Evolutionary conservation across 2,888 invertebrate genomes (phyloP).

Genomic region (Metellina segmentata): DNA sequence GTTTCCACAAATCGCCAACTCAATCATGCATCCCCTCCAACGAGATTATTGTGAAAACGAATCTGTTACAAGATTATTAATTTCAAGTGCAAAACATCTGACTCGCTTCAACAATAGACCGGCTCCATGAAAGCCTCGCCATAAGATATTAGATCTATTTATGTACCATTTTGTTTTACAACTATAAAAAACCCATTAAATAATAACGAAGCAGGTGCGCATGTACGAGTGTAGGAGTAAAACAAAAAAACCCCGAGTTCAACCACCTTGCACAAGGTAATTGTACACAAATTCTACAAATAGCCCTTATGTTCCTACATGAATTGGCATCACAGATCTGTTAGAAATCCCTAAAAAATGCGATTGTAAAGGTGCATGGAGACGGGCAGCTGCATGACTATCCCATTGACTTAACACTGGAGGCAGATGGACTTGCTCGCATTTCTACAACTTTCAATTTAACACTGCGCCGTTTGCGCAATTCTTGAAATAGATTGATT

Average conservation of each 20-base stretch:
- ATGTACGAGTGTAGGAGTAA: neutral
- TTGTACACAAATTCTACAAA: neutral
- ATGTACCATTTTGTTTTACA: neutral
- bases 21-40: too few relatives aligned
- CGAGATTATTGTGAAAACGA: too few relatives aligned
- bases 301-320: neutral
- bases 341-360: neutral
- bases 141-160: neutral
- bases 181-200: neutral
- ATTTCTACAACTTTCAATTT: neutral
- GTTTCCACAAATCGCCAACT: too few relatives aligned
- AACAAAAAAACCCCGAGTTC: neutral
- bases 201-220: neutral
- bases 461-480: neutral
- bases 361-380: neutral
- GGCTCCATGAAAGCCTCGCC: too few relatives aligned
- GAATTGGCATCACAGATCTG: neutral
- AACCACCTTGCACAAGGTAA: neutral
- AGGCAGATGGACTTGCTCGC: neutral
- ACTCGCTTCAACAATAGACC: too few relatives aligned
- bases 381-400: neutral
- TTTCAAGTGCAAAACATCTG: too few relatives aligned
- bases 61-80: too few relatives aligned
- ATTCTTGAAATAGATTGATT: conserved; percentile 16
- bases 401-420: neutral